A percentile compares a stretch with the other conserved stretches of the same genome.
phyloP scores from a whole-genome alignment of 2,888 invertebrate species.

The Tetragonula carbonaria region DNA sequence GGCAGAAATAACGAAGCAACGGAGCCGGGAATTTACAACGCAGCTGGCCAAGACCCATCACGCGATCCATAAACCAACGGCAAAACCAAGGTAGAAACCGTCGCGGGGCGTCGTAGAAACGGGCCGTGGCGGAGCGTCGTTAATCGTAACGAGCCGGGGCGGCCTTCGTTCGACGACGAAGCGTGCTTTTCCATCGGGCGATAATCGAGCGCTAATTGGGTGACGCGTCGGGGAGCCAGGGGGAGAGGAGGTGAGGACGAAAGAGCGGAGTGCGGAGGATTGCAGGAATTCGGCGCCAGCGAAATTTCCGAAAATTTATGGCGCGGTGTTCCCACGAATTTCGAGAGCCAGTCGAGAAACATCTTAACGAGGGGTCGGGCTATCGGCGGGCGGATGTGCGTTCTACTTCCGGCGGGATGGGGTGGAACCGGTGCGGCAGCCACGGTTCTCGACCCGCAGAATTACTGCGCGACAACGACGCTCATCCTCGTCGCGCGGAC shows the following conservation, averaged over 20 bases:
- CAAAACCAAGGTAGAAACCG: neutral
- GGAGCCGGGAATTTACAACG: neutral
- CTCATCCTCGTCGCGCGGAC: slow-evolving; percentile 30
- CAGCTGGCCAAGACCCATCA: neutral
- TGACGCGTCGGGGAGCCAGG: slow-evolving; percentile 16
- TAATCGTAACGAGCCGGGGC: slow-evolving; percentile 17
- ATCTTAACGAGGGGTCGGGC: slow-evolving; percentile 76
- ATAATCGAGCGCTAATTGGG: slow-evolving; percentile 64
- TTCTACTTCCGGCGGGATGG: slow-evolving; percentile 70
- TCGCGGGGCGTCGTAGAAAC: neutral
- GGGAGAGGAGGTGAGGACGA: neutral
- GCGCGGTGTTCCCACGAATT: slow-evolving; percentile 62
- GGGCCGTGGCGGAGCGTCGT: neutral
- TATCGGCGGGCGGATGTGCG: slow-evolving; percentile 74
- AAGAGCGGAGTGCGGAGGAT: neutral
- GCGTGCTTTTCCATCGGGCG: slow-evolving; percentile 44
- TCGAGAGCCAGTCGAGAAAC: slow-evolving; percentile 66
- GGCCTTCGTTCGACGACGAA: slow-evolving; percentile 16
- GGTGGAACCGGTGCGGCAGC: slow-evolving; percentile 45
- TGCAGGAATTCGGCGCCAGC: slow-evolving; percentile 39
- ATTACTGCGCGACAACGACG: slow-evolving; percentile 58
- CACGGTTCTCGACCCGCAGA: slow-evolving; percentile 31
- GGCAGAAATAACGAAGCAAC: neutral
- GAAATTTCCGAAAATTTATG: slow-evolving; percentile 73
- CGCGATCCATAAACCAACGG: neutral